Percentiles rank a stretch among this genome's conserved stretches.
These are phyloP conservation scores for Vanessa atalanta DNA, from an alignment of 1,140 invertebrate species.

Conservation along the genomic window DNA sequence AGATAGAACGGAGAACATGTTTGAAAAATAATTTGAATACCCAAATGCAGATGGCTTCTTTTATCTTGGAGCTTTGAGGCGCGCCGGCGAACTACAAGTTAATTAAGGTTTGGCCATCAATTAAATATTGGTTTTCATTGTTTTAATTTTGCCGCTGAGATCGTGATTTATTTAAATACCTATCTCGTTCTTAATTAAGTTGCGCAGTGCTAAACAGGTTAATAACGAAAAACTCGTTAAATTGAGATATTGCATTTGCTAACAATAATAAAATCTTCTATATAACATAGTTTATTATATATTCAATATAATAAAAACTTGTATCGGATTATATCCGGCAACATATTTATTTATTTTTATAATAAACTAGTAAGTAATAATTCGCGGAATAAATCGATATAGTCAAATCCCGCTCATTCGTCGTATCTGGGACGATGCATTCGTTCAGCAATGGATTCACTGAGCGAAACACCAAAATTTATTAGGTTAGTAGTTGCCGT, in stretches of 20 bases:
- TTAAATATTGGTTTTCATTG: slow-evolving; percentile 78
- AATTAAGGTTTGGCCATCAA: slow-evolving; percentile 80
- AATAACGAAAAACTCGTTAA: slow-evolving; percentile 11
- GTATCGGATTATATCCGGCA: neutral
- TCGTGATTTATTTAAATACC: slow-evolving; percentile 64
- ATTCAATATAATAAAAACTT: neutral
- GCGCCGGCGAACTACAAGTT: slow-evolving; percentile 76
- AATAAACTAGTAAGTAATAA: slow-evolving; percentile 43
- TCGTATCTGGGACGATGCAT: slow-evolving; percentile 77
- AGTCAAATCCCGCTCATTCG: slow-evolving; percentile 67
- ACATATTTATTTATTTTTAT: slow-evolving; percentile 5
- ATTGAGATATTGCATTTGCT: neutral
- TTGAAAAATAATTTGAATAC: slow-evolving; percentile 80
- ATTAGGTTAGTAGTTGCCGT: slow-evolving; percentile 80
- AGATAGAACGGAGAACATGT: slow-evolving; percentile 70
- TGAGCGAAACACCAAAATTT: slow-evolving; percentile 81
- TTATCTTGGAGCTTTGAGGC: slow-evolving; percentile 65
- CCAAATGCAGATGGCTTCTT: slow-evolving; percentile 80
- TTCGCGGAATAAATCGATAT: slow-evolving; percentile 56
- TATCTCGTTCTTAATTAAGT: slow-evolving; percentile 63
- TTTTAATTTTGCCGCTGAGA: slow-evolving; percentile 72
- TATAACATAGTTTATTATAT: neutral
- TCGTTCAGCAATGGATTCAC: slow-evolving; percentile 74
- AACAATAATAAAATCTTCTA: slow-evolving; percentile 2
- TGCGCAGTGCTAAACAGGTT: slow-evolving; percentile 18